Base-by-base conservation (phyloP, 2,113 vertebrate genomes). In the Oceanodroma tethys region DNA sequence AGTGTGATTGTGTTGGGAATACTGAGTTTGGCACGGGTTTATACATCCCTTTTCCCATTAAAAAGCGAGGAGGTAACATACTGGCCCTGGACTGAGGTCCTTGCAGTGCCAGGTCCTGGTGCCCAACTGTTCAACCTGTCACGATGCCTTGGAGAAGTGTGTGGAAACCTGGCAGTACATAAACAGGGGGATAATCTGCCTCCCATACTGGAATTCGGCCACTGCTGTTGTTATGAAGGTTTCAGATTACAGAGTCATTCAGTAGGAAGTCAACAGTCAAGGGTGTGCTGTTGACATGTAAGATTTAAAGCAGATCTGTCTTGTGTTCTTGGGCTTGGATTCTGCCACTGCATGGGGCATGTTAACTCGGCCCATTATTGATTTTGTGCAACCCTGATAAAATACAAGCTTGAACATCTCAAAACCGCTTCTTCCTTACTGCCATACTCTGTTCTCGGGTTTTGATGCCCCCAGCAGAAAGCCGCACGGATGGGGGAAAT, bases 301-400 rank as follows among this genome's bases (percentile, higher is more conserved):
- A 82, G 90, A 94, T 72, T 83, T 92, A 94, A 97, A 95, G 95
- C 70, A 95, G 76, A 52, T 90, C 75, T 16, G n/a, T 88, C 62
- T 73, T 38, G 45, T 27, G 62, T 23, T 90, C 36, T 60, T 81
- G n/a, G 29, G 14, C 40, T 71, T 73, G 74, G 40, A 19, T 81
- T 86, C 79, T 42, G 23, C 42, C 7, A 18, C 27, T 23, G 36
- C 52, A 10, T 23, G 27, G 84, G 58, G 38, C 0, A 0, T 21
- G 45, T 79, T 79, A 59, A 65, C 38, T 43, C 75, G 52, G 21
- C 45, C 11, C 2, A 0, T 26, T 48, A 0, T 3, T 53, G 71
- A 43, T 65, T 88, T 90, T 86, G 32, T 83, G 48, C 58, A 56
- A 34, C 34, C 7, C 15, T 48, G 34, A 22, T 76, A 86, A 90